These are phyloP conservation scores for Globia sparganii DNA, from an alignment of 2,888 invertebrate species.

Conservation along the genomic window DNA sequence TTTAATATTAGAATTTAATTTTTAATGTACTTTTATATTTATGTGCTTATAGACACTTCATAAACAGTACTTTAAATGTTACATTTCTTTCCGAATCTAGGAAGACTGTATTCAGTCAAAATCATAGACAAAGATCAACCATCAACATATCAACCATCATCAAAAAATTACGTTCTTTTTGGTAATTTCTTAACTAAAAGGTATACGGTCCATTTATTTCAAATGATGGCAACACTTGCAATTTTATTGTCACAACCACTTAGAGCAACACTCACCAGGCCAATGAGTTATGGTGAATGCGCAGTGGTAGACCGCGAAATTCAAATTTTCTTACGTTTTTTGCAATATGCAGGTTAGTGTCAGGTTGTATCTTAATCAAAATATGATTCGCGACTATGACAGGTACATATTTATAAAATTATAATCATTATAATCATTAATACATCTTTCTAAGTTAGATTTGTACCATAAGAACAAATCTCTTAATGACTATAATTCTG, in stretches of 20 bases:
- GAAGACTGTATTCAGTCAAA: constrained; percentile 29
- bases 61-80: constrained; percentile 2
- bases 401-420: too few relatives aligned
- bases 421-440: too few relatives aligned
- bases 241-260: background rate
- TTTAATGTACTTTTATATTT: constrained; percentile 30
- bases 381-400: too few relatives aligned
- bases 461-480: too few relatives aligned
- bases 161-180: background rate
- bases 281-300: too few relatives aligned
- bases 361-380: too few relatives aligned
- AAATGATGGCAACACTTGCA: constrained; percentile 1
- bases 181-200: background rate
- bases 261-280: background rate
- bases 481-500: too few relatives aligned
- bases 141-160: constrained; percentile 3
- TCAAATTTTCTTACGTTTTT: too few relatives aligned
- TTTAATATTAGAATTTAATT: constrained; percentile 24
- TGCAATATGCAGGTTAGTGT: too few relatives aligned
- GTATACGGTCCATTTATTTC: constrained; percentile 4
- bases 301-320: too few relatives aligned
- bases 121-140: background rate
- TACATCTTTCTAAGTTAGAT: too few relatives aligned
- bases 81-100: constrained; percentile 6
- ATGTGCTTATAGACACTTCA: constrained; percentile 14